Evolutionary conservation across 2,797 vertebrate species (phyloP).

Genomic region (Helarctos malayanus): DNA sequence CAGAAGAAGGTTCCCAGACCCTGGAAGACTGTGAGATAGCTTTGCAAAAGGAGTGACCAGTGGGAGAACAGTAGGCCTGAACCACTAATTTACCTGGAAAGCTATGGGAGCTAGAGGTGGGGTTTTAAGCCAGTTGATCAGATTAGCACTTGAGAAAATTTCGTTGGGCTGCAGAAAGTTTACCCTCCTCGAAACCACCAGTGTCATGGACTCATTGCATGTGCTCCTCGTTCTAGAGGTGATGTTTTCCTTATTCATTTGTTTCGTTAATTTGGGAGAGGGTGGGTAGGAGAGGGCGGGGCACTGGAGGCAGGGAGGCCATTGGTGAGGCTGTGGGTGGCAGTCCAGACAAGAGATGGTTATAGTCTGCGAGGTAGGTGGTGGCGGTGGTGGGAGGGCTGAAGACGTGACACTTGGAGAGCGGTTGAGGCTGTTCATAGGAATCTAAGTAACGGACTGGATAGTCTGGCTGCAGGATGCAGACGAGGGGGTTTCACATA

Average conservation of each 20-base stretch:
- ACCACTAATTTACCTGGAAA: neutral
- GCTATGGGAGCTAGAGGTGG: neutral
- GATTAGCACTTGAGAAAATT: neutral
- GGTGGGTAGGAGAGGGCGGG: neutral
- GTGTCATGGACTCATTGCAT: neutral
- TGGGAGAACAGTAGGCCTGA: neutral
- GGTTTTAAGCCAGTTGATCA: neutral
- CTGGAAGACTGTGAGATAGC: neutral
- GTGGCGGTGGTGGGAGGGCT: neutral
- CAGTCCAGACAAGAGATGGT: neutral
- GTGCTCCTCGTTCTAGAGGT: conserved; percentile 1
- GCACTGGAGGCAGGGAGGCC: neutral
- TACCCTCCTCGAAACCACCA: neutral
- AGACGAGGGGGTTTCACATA: neutral
- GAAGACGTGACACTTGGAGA: neutral
- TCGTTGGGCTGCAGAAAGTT: neutral
- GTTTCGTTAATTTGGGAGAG: neutral
- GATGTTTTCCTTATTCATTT: neutral
- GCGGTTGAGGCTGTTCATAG: neutral
- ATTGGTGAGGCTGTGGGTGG: neutral
- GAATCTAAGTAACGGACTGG: neutral
- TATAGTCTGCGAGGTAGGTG: neutral
- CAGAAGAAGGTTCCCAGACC: neutral
- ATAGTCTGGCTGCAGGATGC: neutral
- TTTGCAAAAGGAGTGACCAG: neutral